Base-by-base conservation (phyloP, 1,140 invertebrate genomes). In the Hylaeus anthracinus region DNA sequence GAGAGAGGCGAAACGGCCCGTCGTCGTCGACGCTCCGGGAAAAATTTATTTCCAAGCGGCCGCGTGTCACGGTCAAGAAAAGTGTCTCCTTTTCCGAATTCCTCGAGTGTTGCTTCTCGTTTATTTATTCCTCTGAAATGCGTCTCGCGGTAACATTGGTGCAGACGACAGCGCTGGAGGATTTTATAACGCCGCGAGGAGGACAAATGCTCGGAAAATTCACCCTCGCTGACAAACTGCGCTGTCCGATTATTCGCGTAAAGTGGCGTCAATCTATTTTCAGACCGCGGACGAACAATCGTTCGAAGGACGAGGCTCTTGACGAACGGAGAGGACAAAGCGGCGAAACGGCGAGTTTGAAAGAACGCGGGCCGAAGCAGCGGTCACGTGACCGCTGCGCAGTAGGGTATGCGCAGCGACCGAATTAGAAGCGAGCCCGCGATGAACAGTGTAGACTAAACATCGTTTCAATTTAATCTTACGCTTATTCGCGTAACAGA, bases 31-130 rank as follows among this genome's bases (percentile, higher is more conserved):
- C 74, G 66, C 58, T 78, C 60, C 71, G 39, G 75, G 73, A 78
- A 74, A 83, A 72, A 86, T 86, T 86, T 87, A 83, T 87, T 83
- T 87, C 73, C 41, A 58, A 73, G 39, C 66, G 70, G 45, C 43
- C 75, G 67, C 85, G 51, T 83, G 84, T 77, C 58, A 66, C 79
- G 85, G 84, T 86, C 85, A 80, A 86, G 84, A 81, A 83, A 86
- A 81, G 41, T 58, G 65, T 85, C 67, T 72, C 65, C 48, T 84
- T 55, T 75, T 61, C 74, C 64, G 58, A 82, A 72, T 86, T 76
- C 63, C 71, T 83, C 56, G 43, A 43, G 12, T 41, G 48, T 78
- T 60, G 1, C 66, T 53, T 48, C 61, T 65, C 71, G 77, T 79
- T 79, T 79, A 65, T 79, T 79, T 73, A 48, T 39, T 72, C 58